phyloP scores from a whole-genome alignment of 2,888 invertebrate genomes.

The Beris chalybata region DNA sequence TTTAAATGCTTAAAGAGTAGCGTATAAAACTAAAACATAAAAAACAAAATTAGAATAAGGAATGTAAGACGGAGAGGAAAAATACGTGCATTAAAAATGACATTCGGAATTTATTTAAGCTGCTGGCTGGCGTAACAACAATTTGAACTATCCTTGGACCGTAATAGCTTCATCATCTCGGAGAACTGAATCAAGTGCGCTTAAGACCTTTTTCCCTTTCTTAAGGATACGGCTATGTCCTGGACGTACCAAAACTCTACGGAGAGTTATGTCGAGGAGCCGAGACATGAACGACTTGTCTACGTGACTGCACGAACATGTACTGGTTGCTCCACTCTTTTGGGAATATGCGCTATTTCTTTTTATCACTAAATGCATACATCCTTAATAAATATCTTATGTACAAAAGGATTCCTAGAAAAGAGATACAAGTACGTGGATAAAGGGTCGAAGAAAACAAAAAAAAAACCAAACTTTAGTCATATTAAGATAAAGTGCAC shows the following conservation, averaged over 20 bases:
- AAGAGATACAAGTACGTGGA: no score
- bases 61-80: constrained; percentile 27
- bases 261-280: background rate
- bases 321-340: constrained; percentile 10
- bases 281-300: constrained; percentile 18
- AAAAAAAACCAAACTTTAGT: constrained; percentile 3
- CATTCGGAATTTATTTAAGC: constrained; percentile 28
- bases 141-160: constrained; percentile 14
- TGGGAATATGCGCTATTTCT: background rate
- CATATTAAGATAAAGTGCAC: constrained; percentile 26
- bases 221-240: background rate
- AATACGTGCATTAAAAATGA: constrained; percentile 26
- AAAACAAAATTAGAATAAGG: constrained; percentile 9
- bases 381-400: background rate
- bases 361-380: background rate
- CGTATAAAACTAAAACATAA: background rate
- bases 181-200: constrained; percentile 19
- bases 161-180: constrained; percentile 23
- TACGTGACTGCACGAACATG: constrained; percentile 33
- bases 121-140: no score
- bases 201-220: constrained; percentile 20
- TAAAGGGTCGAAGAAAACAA: no score
- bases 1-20: no score
- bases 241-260: background rate
- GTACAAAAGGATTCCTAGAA: constrained; percentile 1